These are phyloP conservation scores for Alentia gelatinosa DNA, from an alignment of 2,888 invertebrate species.

Conservation along the genomic window DNA sequence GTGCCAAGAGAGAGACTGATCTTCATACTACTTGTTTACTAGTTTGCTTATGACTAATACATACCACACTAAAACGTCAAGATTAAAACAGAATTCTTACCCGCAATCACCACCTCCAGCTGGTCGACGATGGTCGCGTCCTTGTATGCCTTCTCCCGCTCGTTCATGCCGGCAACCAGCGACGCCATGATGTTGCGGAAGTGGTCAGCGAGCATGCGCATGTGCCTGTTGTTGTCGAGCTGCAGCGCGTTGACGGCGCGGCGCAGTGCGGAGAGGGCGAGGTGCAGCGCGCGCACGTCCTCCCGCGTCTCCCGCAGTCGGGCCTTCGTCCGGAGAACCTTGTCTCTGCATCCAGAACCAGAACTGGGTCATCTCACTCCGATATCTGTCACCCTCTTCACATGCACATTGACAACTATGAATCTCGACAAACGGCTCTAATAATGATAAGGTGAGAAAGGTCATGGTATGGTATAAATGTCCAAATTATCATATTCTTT, in stretches of 20 bases:
- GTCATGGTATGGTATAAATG: too few species aligned
- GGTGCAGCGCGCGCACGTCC: background rate
- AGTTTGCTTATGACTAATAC: too few species aligned
- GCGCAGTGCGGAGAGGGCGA: background rate
- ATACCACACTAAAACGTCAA: too few species aligned
- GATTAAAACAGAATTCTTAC: too few species aligned
- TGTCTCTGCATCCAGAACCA: background rate
- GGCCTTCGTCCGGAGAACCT: background rate
- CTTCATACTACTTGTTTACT: too few species aligned
- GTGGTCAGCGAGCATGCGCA: background rate
- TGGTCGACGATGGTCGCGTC: background rate
- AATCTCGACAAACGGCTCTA: too few species aligned
- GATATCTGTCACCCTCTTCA: too few species aligned
- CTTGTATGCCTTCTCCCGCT: background rate
- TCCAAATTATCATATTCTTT: too few species aligned
- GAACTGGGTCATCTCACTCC: too few species aligned
- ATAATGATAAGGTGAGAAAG: too few species aligned
- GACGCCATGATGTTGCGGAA: background rate
- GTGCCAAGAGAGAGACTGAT: too few species aligned
- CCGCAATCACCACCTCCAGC: background rate
- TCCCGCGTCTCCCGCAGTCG: background rate
- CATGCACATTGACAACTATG: too few species aligned
- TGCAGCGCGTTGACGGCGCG: background rate
- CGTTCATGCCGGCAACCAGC: background rate
- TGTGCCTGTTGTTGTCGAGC: background rate